Conservation (phyloP, 2,797 vertebrate species). For the Danio choprae region DNA sequence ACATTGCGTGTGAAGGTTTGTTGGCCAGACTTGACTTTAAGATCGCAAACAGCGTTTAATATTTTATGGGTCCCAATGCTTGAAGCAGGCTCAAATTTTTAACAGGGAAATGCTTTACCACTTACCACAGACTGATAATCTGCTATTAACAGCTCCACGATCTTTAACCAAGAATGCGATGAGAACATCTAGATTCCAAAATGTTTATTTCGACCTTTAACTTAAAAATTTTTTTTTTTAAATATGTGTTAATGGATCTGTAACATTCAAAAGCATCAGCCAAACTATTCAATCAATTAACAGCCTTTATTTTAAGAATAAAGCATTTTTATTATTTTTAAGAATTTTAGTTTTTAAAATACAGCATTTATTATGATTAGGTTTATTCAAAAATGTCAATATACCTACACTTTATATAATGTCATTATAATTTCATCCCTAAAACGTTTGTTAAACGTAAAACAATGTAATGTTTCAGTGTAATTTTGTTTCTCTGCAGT, state of each 20-base stretch:
- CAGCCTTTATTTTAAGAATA: background rate
- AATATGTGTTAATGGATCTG: background rate
- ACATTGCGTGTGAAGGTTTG: conserved; percentile 80
- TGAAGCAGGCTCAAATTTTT: conserved; percentile 79
- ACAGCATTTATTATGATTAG: too few relatives aligned
- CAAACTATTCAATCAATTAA: background rate
- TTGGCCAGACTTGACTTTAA: conserved; percentile 77
- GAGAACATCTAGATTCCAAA: conserved; percentile 37
- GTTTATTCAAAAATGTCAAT: too few relatives aligned
- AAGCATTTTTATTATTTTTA: too few relatives aligned
- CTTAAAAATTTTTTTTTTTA: background rate
- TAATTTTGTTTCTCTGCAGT: background rate
- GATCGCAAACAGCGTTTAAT: conserved; percentile 85
- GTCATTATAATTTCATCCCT: background rate
- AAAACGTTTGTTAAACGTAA: conserved; percentile 10
- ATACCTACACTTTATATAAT: too few relatives aligned
- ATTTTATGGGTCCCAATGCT: conserved; percentile 85
- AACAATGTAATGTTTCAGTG: background rate
- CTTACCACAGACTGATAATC: conserved; percentile 60
- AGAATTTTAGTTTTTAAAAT: too few relatives aligned
- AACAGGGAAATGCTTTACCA: conserved; percentile 85
- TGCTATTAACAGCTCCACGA: conserved; percentile 71
- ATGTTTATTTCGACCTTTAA: background rate
- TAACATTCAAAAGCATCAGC: background rate
- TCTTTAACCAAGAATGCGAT: conserved; percentile 72